Evolutionary conservation across 2,888 invertebrate species (phyloP).

Genomic region (Pycnomerus fuliginosus): DNA sequence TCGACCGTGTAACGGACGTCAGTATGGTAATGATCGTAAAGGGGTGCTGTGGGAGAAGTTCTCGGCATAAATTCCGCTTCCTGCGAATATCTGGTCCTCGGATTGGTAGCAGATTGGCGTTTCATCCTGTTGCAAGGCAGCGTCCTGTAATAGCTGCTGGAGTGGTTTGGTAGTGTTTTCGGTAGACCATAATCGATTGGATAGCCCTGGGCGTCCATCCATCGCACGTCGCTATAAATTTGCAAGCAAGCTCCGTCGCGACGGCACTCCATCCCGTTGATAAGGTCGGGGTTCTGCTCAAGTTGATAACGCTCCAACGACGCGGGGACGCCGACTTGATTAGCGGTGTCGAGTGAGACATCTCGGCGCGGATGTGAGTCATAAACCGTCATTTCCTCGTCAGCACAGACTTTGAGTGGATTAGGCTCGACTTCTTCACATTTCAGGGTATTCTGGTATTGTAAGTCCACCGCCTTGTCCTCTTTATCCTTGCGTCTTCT

Average conservation of each 20-base stretch:
- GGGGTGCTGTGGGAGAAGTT: conserved; percentile 34
- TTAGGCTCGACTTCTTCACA: conserved; percentile 34
- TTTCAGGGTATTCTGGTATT: no score
- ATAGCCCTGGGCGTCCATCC: conserved; percentile 69
- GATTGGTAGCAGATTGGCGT: conserved; percentile 58
- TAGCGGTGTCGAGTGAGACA: conserved; percentile 42
- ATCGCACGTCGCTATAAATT: conserved; percentile 22
- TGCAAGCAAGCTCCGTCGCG: conserved; percentile 41
- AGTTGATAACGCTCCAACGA: conserved; percentile 52
- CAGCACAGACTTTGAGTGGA: conserved; percentile 29
- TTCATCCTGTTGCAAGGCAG: conserved; percentile 68
- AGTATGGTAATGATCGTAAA: conserved; percentile 52
- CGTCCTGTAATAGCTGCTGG: conserved; percentile 61
- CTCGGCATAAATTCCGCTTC: conserved; percentile 66
- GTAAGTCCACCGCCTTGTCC: conserved; percentile 1
- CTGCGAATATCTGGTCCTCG: conserved; percentile 59
- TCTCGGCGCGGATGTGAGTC: conserved; percentile 27
- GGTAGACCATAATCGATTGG: conserved; percentile 77
- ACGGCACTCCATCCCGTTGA: conserved; percentile 67
- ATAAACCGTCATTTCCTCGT: conserved; percentile 16
- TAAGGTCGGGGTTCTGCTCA: conserved; percentile 76
- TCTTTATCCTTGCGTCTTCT: conserved; percentile 49
- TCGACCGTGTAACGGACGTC: conserved; percentile 62
- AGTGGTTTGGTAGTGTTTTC: conserved; percentile 54
- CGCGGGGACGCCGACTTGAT: conserved; percentile 60